phyloP scores from a whole-genome alignment of 2,797 vertebrate genomes.

The Anableps anableps region DNA sequence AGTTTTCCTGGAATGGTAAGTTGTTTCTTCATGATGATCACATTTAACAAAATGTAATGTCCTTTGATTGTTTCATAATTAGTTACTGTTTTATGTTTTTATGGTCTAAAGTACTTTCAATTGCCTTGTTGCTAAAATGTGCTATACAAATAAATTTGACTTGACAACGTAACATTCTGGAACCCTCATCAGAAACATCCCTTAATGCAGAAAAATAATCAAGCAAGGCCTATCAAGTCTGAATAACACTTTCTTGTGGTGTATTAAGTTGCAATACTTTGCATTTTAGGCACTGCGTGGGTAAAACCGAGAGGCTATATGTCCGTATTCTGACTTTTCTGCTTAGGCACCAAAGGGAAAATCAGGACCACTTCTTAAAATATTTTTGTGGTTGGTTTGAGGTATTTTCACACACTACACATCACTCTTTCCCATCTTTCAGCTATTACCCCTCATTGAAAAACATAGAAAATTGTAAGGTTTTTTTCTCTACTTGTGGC shows the following conservation, averaged over 20 bases:
- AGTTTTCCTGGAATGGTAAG: no score
- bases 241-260: neutral
- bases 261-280: neutral
- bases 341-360: neutral
- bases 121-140: neutral
- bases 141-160: neutral
- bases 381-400: conserved; percentile 5
- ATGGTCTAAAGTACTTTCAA: neutral
- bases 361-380: conserved; percentile 17
- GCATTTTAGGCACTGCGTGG: neutral
- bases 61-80: neutral
- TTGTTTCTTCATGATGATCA: no score
- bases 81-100: neutral
- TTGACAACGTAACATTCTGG: neutral
- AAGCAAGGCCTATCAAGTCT: neutral
- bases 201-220: conserved; percentile 1
- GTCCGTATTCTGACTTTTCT: conserved; percentile 8
- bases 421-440: conserved; percentile 34
- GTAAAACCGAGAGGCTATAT: neutral
- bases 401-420: conserved; percentile 23
- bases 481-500: conserved; percentile 21
- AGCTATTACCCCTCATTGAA: conserved; percentile 43
- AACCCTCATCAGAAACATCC: neutral
- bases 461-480: conserved; percentile 30
- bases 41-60: no score